Evolutionary conservation across 2,888 invertebrate species (phyloP), one percentile per base, ranked within the genome.

Genomic region (Spilosoma lubricipeda): DNA sequence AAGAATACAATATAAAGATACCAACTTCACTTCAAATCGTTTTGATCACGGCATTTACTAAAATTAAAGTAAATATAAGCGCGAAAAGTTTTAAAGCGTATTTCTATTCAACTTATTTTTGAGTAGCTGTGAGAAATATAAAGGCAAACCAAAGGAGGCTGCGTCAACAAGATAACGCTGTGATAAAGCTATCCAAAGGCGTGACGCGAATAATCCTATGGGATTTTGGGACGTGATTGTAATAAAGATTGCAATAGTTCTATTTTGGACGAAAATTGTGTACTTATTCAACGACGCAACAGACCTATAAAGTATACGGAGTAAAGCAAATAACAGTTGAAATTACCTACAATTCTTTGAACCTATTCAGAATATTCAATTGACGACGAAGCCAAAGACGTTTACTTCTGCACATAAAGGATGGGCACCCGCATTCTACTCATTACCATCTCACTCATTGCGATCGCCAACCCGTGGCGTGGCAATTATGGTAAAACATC

Each of bases 181-280:
- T 86, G 87, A 88, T 89, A 88, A 88, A 89, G 85, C 85, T 82
- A 85, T 88, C 76, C 75, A 66, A 67, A 74, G 76, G 79, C 88
- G 88, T 87, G 89, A 85, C 77, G 82, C 68, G 88, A 87, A 88
- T 88, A 88, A 86, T 81, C 81, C 82, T 66, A 72, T 67, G 79
- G 83, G 85, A 82, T 83, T 84, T 84, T 75, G 78, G 77, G 71
- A 86, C 87, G 87, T 87, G 87, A 85, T 78, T 76, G 71, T 78
- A 81, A 85, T 87, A 82, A 77, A 73, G 86, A 87, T 72, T 78
- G 45, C 63, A 59, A 8, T 71, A 48, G 71, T 73, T 74, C 78
- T 76, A 80, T 84, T 84, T 84, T 78, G 77, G 74, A 73, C 76
- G 72, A 76, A 76, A 77, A 83, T 84, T 78, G 76, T 68, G 67